A percentile compares a stretch with the other conserved stretches of the same genome.
Evolutionary conservation across 2,797 vertebrate genomes (phyloP).

Genomic region (Gadopsis bispinosus): DNA sequence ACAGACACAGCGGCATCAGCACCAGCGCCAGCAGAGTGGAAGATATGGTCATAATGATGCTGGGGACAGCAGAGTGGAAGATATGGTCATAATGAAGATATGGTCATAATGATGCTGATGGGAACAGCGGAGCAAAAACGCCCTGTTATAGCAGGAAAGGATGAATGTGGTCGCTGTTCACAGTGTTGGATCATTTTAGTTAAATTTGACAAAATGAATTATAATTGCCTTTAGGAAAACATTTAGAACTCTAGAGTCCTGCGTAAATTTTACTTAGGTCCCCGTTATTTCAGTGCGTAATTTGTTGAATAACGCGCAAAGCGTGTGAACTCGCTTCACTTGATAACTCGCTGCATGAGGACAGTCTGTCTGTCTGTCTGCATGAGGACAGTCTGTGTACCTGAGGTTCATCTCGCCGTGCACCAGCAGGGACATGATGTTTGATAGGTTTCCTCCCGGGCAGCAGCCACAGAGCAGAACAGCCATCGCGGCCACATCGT

Average conservation of each 20-base stretch:
- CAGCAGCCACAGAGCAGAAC: conserved; percentile 98
- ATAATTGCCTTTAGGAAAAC: neutral
- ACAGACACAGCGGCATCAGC: conserved; percentile 96
- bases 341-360: neutral
- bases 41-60: conserved; percentile 97
- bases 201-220: neutral
- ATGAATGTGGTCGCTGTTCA: neutral
- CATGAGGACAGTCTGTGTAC: conserved; percentile 72
- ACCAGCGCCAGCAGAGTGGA: conserved; percentile 94
- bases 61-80: conserved; percentile 86
- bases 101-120: conserved; percentile 95
- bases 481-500: conserved; percentile 94
- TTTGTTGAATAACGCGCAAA: neutral
- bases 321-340: neutral
- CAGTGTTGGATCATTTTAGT: neutral
- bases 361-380: neutral
- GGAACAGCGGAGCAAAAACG: conserved; percentile 24
- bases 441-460: conserved; percentile 96
- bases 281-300: neutral
- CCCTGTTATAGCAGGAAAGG: neutral
- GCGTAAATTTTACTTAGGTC: conserved; percentile 19
- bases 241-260: neutral
- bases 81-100: conserved; percentile 98
- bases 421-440: conserved; percentile 94
- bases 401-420: conserved; percentile 99